Evolutionary conservation across 2,888 invertebrate species (phyloP).

Genomic region (Diadegma fenestrale): DNA sequence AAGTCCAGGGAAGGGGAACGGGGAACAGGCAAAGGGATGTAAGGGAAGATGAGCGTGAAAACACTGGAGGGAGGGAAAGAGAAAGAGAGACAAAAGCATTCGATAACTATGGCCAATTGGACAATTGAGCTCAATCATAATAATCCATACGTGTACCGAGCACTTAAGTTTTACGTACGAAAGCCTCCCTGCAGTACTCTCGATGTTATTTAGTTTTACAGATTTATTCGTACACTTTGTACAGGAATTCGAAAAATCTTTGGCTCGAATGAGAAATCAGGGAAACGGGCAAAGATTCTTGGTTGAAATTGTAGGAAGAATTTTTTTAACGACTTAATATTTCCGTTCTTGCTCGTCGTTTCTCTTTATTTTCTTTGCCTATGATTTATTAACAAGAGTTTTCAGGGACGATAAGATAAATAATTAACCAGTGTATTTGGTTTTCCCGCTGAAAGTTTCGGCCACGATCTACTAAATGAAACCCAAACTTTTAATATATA

Average conservation of each 20-base stretch:
- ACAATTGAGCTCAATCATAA: conserved; percentile 85
- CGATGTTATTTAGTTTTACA: background rate
- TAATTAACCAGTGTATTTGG: background rate
- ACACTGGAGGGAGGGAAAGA: conserved; percentile 47
- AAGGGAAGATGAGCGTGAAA: background rate
- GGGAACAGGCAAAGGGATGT: too few species aligned
- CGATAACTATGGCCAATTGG: conserved; percentile 83
- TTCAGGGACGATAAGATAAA: background rate
- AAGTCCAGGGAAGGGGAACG: background rate
- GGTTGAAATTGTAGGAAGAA: background rate
- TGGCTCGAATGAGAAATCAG: background rate
- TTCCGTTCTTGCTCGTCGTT: background rate
- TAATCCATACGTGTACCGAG: conserved; percentile 76
- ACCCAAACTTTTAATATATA: background rate
- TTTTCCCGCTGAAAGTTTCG: conserved; percentile 25
- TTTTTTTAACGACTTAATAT: background rate
- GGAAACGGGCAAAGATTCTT: background rate
- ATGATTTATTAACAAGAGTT: background rate
- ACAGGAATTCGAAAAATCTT: background rate
- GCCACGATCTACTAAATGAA: background rate
- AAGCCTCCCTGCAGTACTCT: conserved; percentile 20
- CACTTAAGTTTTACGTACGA: conserved; percentile 52
- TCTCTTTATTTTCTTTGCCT: background rate
- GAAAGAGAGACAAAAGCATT: conserved; percentile 76
- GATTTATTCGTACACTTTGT: background rate